Conservation (phyloP, 2,888 invertebrate species). For the Cerceris rybyensis region DNA sequence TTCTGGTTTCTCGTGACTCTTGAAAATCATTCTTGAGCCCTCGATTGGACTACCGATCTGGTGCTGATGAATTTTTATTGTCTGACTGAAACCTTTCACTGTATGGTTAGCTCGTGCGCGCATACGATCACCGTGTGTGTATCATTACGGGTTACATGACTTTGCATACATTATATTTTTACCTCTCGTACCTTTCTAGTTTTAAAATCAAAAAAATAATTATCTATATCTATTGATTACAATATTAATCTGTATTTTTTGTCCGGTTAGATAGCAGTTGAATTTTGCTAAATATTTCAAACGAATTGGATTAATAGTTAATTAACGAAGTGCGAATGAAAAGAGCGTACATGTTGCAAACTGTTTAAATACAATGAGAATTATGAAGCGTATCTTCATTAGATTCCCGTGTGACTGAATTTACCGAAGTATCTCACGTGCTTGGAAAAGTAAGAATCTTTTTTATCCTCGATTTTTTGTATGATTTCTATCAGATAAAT, state of each 20-base stretch:
- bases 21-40: constrained; percentile 54
- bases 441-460: too few species aligned
- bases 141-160: constrained; percentile 15
- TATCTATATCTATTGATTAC: too few species aligned
- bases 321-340: background rate
- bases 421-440: too few species aligned
- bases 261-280: background rate
- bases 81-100: constrained; percentile 49
- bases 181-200: background rate
- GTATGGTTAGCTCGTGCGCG: constrained; percentile 18
- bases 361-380: background rate
- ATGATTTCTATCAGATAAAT: too few species aligned
- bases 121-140: constrained; percentile 29
- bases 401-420: background rate
- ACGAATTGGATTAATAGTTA: background rate
- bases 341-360: background rate
- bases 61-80: constrained; percentile 51
- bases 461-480: too few species aligned
- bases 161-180: constrained; percentile 1
- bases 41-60: constrained; percentile 40
- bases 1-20: constrained; percentile 50
- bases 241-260: too few species aligned
- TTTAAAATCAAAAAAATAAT: background rate
- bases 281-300: background rate
- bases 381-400: background rate